Percentiles rank a stretch among this genome's conserved stretches.
Evolutionary conservation across 1,140 invertebrate genomes (phyloP).

Genomic region (Mylabris phalerata): DNA sequence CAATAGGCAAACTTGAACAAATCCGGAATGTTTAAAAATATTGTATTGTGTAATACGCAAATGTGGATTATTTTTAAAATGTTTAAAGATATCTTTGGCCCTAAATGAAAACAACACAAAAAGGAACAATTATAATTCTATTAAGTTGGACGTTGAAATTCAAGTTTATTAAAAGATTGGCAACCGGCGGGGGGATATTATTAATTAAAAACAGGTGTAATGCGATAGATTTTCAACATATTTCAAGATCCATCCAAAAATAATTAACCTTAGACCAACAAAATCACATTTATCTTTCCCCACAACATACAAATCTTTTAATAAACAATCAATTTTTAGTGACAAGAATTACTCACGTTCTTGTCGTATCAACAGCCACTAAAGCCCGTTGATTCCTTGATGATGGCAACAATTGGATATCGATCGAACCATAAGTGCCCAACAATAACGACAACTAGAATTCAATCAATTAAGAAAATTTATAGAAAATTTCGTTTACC

Average conservation of each 20-base stretch:
- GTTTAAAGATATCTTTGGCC: constrained; percentile 44
- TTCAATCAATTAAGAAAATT: too few species aligned
- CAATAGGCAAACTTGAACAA: constrained; percentile 42
- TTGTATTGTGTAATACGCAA: constrained; percentile 45
- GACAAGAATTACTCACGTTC: constrained; percentile 37
- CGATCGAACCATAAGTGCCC: constrained; percentile 41
- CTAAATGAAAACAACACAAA: constrained; percentile 41
- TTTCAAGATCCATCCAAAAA: too few species aligned
- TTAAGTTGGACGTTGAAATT: constrained; percentile 1
- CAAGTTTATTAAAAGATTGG: constrained; percentile 13
- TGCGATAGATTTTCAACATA: too few species aligned
- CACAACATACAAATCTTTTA: too few species aligned
- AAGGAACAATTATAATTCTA: not conserved
- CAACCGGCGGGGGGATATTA: constrained; percentile 5
- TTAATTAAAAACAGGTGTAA: constrained; percentile 20
- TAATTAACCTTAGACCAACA: too few species aligned
- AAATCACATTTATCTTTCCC: too few species aligned
- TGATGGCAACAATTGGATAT: constrained; percentile 38
- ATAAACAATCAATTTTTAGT: too few species aligned
- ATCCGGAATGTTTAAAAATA: constrained; percentile 44
- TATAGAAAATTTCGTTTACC: too few species aligned
- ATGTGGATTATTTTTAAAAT: constrained; percentile 44
- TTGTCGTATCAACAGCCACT: constrained; percentile 43
- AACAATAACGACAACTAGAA: constrained; percentile 41
- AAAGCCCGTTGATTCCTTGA: constrained; percentile 32